Evolutionary conservation across 2,888 invertebrate genomes (phyloP).

Genomic region (Cantharis rustica): DNA sequence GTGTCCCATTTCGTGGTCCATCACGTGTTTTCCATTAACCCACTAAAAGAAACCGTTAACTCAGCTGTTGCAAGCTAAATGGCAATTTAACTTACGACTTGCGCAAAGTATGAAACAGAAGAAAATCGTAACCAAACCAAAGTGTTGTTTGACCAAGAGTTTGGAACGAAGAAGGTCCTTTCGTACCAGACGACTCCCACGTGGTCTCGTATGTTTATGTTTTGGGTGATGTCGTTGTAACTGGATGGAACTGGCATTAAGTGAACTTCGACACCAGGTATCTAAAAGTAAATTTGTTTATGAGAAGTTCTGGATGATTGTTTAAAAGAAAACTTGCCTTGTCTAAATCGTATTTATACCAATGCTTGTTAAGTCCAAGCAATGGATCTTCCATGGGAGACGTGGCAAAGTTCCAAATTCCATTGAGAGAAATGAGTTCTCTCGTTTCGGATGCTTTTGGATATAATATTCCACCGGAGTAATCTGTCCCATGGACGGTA

Average conservation of each 20-base stretch:
- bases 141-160: slow-evolving; percentile 68
- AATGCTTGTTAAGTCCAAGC: slow-evolving; percentile 74
- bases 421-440: slow-evolving; percentile 78
- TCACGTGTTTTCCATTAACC: slow-evolving; percentile 81
- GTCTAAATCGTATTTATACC: slow-evolving; percentile 76
- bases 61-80: too few species aligned
- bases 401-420: slow-evolving; percentile 89
- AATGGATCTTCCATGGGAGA: slow-evolving; percentile 73
- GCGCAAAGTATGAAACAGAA: slow-evolving; percentile 89
- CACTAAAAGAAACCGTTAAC: slow-evolving; percentile 67
- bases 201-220: slow-evolving; percentile 80
- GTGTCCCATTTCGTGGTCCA: slow-evolving; percentile 92
- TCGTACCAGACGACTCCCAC: slow-evolving; percentile 98
- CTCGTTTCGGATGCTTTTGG: slow-evolving; percentile 83
- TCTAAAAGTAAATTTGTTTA: neutral
- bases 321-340: slow-evolving; percentile 57
- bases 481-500: neutral
- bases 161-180: slow-evolving; percentile 81
- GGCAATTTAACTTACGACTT: slow-evolving; percentile 71
- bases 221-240: slow-evolving; percentile 92
- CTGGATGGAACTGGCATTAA: slow-evolving; percentile 96
- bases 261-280: slow-evolving; percentile 51
- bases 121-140: slow-evolving; percentile 89
- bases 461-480: slow-evolving; percentile 64
- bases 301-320: neutral